Percentiles rank a stretch among this genome's conserved stretches.
Conservation (phyloP, 2,888 invertebrate species). For the Brachyptera risi region DNA sequence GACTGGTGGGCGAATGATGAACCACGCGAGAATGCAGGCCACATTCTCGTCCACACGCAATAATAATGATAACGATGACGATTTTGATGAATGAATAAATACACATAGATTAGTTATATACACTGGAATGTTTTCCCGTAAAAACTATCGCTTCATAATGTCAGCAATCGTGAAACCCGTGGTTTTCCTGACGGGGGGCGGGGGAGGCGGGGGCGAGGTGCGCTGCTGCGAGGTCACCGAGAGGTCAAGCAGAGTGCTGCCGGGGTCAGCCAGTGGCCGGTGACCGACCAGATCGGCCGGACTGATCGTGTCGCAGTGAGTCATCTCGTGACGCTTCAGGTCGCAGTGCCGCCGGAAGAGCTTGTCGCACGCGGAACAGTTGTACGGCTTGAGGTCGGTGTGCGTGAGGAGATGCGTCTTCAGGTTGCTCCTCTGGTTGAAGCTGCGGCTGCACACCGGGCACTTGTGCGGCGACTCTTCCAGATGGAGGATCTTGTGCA, state of each 20-base stretch:
- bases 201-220: constrained; percentile 24
- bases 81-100: no score
- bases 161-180: constrained; percentile 84
- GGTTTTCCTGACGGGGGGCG: constrained; percentile 47
- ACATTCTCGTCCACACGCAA: no score
- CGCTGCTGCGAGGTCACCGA: constrained; percentile 16
- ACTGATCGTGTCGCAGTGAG: constrained; percentile 40
- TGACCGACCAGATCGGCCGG: constrained; percentile 19
- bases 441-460: constrained; percentile 45
- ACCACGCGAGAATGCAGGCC: no score
- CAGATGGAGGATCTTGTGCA: constrained; percentile 75
- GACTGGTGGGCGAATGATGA: no score
- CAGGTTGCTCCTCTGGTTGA: constrained; percentile 48
- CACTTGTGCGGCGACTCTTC: constrained; percentile 49
- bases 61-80: no score
- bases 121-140: no score
- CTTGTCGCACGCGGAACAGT: constrained; percentile 43
- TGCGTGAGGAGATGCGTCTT: constrained; percentile 48
- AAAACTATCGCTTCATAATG: constrained; percentile 81
- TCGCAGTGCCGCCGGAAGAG: constrained; percentile 48
- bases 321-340: constrained; percentile 46
- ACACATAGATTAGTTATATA: neutral
- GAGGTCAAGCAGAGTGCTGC: constrained; percentile 24
- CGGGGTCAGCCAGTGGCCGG: constrained; percentile 24
- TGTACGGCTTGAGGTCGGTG: constrained; percentile 47